A percentile compares a stretch with the other conserved stretches of the same genome.
phyloP scores from a whole-genome alignment of 1,140 invertebrate species.

The Sitophilus oryzae region DNA sequence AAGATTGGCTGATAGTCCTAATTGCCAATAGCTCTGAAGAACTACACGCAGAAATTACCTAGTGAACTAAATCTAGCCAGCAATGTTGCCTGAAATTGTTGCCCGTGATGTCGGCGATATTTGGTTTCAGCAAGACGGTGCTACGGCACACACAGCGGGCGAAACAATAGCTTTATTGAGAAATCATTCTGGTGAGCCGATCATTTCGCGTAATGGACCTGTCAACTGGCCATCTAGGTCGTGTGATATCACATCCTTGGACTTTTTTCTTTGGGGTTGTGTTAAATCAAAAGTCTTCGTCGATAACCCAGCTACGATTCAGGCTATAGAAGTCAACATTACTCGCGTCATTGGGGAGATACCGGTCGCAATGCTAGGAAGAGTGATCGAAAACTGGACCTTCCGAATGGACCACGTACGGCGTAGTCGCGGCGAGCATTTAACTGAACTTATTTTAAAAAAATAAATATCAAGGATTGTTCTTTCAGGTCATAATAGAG shows the following conservation, averaged over 20 bases:
- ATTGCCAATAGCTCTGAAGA: too few relatives aligned
- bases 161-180: constrained; percentile 15
- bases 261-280: constrained; percentile 36
- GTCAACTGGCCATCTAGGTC: constrained; percentile 13
- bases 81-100: constrained; percentile 7
- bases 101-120: constrained; percentile 9
- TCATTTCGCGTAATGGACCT: constrained; percentile 10
- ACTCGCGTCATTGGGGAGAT: constrained; percentile 8
- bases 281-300: constrained; percentile 31
- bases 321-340: constrained; percentile 7
- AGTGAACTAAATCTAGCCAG: too few relatives aligned
- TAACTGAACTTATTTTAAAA: constrained; percentile 17
- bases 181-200: constrained; percentile 17
- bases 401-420: constrained; percentile 14
- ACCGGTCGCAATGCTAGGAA: constrained; percentile 13
- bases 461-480: constrained; percentile 16
- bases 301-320: constrained; percentile 28
- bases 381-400: constrained; percentile 11
- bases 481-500: constrained; percentile 15
- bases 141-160: constrained; percentile 4
- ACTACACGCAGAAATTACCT: too few relatives aligned
- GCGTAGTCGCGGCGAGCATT: constrained; percentile 15
- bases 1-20: too few relatives aligned
- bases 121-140: constrained; percentile 18
- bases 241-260: constrained; percentile 14